A percentile compares a stretch with the other conserved stretches of the same genome.
phyloP scores from a whole-genome alignment of 2,888 invertebrate species.

The Herminia tarsipennalis region DNA sequence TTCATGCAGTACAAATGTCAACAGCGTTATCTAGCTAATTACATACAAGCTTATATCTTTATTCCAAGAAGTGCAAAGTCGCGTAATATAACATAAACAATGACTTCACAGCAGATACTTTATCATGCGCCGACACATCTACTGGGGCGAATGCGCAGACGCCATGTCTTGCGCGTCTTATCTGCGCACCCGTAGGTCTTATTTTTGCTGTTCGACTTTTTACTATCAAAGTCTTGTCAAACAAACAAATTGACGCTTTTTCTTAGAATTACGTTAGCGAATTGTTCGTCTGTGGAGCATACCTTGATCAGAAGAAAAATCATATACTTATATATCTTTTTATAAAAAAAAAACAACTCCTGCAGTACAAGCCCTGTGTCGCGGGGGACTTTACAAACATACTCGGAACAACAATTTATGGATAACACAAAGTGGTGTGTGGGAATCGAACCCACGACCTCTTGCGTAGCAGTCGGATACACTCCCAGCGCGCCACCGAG shows the following conservation, averaged over 20 bases:
- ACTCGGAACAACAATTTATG: too few species aligned
- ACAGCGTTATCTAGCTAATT: conserved; percentile 19
- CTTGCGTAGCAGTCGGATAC: too few species aligned
- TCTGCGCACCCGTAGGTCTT: conserved; percentile 20
- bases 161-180: conserved; percentile 20
- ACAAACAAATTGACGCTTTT: not conserved
- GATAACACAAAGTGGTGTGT: too few species aligned
- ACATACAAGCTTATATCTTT: conserved; percentile 28
- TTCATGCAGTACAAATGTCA: conserved; percentile 7
- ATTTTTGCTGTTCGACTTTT: conserved; percentile 10
- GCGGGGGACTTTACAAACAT: too few species aligned
- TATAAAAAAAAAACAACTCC: too few species aligned
- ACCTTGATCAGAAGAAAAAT: too few species aligned
- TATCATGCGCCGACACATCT: conserved; percentile 40
- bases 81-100: conserved; percentile 47
- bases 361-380: too few species aligned
- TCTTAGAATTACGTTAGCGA: too few species aligned
- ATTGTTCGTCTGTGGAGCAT: too few species aligned
- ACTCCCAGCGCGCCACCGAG: too few species aligned
- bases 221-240: not conserved
- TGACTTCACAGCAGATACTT: conserved; percentile 46
- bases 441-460: too few species aligned
- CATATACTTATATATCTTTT: too few species aligned
- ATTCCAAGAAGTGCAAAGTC: conserved; percentile 42
- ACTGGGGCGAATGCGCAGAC: conserved; percentile 18